Base-by-base conservation (phyloP, 2,888 invertebrate species). In the Bombyx huttoni region DNA sequence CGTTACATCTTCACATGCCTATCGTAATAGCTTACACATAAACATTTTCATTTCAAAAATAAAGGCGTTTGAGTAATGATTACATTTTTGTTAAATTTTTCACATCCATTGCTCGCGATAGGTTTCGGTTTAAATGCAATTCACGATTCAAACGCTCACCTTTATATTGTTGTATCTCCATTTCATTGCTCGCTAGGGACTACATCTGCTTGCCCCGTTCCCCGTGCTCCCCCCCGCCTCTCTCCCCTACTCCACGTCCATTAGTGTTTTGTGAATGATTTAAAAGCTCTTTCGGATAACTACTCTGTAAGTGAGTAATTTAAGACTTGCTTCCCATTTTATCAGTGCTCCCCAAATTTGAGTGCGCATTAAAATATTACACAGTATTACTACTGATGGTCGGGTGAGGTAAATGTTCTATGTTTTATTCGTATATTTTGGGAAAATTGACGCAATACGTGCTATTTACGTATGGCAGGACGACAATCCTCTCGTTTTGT, bases 201-300 rank as follows among this genome's bases (percentile, higher is more conserved):
- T 81, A 76, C 81, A 81, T 78, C 84, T 80, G 78, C 78, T 70
- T 66, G 65, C 65, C 65, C 70, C 68, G 68, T 66, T 58, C 62
- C 58, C 60, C 59, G 57, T 64, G 49, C 52, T 54, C 51, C 54
- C 57, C 59, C 59, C 54, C 59, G 52, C 65, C 73, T 65, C 68
- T 62, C 72, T 55, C 72, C 74, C 70, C 70, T 67, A 67, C 83
- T 78, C 86, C 80, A 78, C 86, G 86, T 87, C 87, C 87, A 88
- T 88, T 87, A 88, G 88, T 88, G 87, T 88, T 88, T 88, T 88
- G 88, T 88, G 88, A 88, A 88, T 88, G 87, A 88, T 88, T 88
- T 88, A 88, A 88, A 88, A 88, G 87, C 87, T 87, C 87, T 88
- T 88, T 87, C 87, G 85, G 85, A 88, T 87, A 88, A 88, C 87